Evolutionary conservation across 2,888 invertebrate genomes (phyloP), one percentile per base, ranked within the genome.

Genomic region (Eupelmus urozonus): DNA sequence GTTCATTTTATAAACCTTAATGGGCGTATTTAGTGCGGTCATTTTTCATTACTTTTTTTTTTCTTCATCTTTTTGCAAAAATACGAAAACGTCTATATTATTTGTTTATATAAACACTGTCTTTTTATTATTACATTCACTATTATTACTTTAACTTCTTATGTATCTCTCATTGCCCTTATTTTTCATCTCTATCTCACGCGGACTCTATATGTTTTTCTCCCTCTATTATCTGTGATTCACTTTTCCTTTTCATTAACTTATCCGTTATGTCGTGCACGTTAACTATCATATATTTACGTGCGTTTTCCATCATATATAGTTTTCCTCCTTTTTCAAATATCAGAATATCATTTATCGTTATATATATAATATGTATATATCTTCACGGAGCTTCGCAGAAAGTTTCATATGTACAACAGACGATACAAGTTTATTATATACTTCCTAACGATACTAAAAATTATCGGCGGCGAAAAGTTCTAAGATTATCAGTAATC

Each of bases 271-370:
- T 62, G 9, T 34, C 34, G 49, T n/a, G 27, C 55, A 20, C 51
- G 51, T 18, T 18, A 27, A 23, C 23, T 23, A 53, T n/a, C n/a
- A n/a, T n/a, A 18, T 51, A 18, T 20, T 16, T 82, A 16, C 25
- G 55, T 67, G 42, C 25, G 34, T 27, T 16, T 42, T 1, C 16
- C 25, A 70, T 55, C 9, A 40, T 40, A 18, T 34, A n/a, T n/a
- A n/a, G n/a, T 27, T 25, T 42, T 1, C n/a, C 25, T 53, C 57
- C n/a, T 23, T 40, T 7, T 34, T 34, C 55, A 23, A 13, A 55
- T 55, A 57, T 55, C 20, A 49, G 59, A 60, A 71, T 71, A 71
- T 60, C 49, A 45, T 71, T 71, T 57, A 57, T 70, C 42, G 20
- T 42, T 45, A 42, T 49, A 63, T 63, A 25, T 59, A 29, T 25